These are phyloP conservation scores for Sesia apiformis DNA, from an alignment of 2,888 invertebrate genomes.

Conservation along the genomic window DNA sequence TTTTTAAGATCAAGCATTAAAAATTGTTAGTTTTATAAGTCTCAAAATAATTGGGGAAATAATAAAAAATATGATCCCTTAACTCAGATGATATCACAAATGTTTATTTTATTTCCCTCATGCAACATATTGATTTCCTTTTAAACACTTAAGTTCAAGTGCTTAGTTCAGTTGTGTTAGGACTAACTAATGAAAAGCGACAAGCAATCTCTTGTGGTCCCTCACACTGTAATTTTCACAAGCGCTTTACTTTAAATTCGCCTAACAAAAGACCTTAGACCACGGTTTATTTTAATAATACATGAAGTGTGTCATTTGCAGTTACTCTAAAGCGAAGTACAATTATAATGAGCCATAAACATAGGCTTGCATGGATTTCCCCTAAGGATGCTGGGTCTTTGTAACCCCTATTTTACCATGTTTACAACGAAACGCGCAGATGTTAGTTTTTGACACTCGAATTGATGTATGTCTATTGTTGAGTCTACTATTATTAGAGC, in stretches of 20 bases:
- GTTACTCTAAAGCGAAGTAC: slow-evolving; percentile 61
- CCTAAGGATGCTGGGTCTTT: slow-evolving; percentile 44
- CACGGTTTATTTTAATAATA: slow-evolving; percentile 66
- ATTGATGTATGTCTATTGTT: slow-evolving; percentile 71
- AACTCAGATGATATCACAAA: no score
- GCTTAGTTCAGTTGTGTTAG: neutral
- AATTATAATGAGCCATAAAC: slow-evolving; percentile 72
- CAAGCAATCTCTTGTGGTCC: slow-evolving; percentile 22
- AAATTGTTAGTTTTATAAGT: no score
- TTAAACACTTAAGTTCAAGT: no score
- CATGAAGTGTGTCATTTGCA: slow-evolving; percentile 67
- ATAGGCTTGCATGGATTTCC: slow-evolving; percentile 52
- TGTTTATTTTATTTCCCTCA: no score
- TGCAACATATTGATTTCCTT: no score
- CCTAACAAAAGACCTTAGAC: slow-evolving; percentile 49
- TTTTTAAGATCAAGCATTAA: no score
- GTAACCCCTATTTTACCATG: slow-evolving; percentile 56
- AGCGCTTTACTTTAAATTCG: slow-evolving; percentile 50
- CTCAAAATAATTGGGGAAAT: no score
- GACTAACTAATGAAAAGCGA: slow-evolving; percentile 28
- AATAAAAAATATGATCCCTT: no score
- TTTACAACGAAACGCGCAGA: slow-evolving; percentile 69
- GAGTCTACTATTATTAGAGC: slow-evolving; percentile 48
- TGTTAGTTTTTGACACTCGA: slow-evolving; percentile 74
- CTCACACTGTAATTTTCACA: slow-evolving; percentile 41